Evolutionary conservation across 1,140 invertebrate species (phyloP), one percentile per base, ranked within the genome.

Genomic region (Capitella teleta): DNA sequence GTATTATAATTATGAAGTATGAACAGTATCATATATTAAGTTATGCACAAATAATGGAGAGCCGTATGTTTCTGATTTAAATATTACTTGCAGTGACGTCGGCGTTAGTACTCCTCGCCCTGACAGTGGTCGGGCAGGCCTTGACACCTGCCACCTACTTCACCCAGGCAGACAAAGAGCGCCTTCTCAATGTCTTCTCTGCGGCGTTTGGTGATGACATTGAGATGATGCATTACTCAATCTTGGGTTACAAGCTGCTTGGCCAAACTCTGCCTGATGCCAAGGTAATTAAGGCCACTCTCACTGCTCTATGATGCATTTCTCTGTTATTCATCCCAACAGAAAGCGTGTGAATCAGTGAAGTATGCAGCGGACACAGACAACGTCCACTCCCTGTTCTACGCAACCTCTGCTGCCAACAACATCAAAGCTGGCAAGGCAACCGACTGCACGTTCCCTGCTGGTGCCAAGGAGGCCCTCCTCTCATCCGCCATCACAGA

Each of bases 271-370:
- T 79, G 44, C 65, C 73, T 1, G 75, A 75, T 45, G 49, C 61
- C 45, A 64, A 76, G 60, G 78, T 79, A 62, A 66, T 61, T 63
- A 45, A 36, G n/a, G n/a, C n/a, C n/a, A n/a, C n/a, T n/a, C n/a
- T n/a, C n/a, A n/a, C n/a, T n/a, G n/a, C n/a, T 37, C 36, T n/a
- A 19, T 47, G 8, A 40, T 10, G 23, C 21, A 47, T 37, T 47
- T 47, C 5, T 47, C 14, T 47, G 21, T 6, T 23, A 37, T 32
- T 37, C n/a, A 37, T 37, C 23, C 6, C 8, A 16, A 21, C 58
- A 80, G 78, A 73, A 76, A 52, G 68, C 75, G 14, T 81, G 79
- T 61, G 75, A 77, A 36, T 72, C 76, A 4, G 53, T 75, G 28
- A 71, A 68, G 55, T 61, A 61, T 34, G 60, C 64, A 5, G 59